A percentile compares a stretch with the other conserved stretches of the same genome.
Evolutionary conservation across 2,888 invertebrate species (phyloP).

Genomic region (Trissolcus japonicus): DNA sequence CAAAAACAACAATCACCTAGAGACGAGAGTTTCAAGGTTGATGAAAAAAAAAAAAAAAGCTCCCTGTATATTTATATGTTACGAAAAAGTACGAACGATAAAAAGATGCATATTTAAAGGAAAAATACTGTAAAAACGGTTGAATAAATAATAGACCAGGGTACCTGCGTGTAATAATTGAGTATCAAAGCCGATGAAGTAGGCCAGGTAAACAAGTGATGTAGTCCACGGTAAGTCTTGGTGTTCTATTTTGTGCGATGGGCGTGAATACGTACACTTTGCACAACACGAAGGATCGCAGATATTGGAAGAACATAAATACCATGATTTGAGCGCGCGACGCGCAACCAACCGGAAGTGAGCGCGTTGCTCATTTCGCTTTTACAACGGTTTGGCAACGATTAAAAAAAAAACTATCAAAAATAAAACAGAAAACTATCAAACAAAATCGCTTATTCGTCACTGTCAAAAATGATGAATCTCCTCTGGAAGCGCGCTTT

Average conservation of each 20-base stretch:
- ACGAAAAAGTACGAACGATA: too few relatives aligned
- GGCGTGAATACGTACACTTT: slow-evolving; percentile 59
- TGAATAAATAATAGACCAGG: slow-evolving; percentile 38
- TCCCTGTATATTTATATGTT: too few relatives aligned
- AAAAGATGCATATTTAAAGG: not conserved
- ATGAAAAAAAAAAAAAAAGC: not conserved
- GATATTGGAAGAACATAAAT: slow-evolving; percentile 59
- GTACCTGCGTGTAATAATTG: slow-evolving; percentile 57
- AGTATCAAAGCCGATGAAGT: slow-evolving; percentile 58
- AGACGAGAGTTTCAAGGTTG: not conserved
- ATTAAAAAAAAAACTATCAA: too few relatives aligned
- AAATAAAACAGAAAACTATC: too few relatives aligned
- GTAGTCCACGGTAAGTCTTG: slow-evolving; percentile 58
- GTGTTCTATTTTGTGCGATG: slow-evolving; percentile 59
- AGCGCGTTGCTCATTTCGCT: slow-evolving; percentile 57
- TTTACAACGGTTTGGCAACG: not conserved
- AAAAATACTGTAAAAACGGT: slow-evolving; percentile 1
- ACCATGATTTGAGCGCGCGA: slow-evolving; percentile 56
- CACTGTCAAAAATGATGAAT: too few relatives aligned
- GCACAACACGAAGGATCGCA: slow-evolving; percentile 59
- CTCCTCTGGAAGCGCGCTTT: too few relatives aligned
- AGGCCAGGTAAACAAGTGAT: slow-evolving; percentile 59
- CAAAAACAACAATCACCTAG: too few relatives aligned
- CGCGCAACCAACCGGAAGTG: slow-evolving; percentile 58
- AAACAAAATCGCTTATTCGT: too few relatives aligned